phyloP scores from a whole-genome alignment of 2,797 vertebrate species.

The Semotilus atromaculatus region DNA sequence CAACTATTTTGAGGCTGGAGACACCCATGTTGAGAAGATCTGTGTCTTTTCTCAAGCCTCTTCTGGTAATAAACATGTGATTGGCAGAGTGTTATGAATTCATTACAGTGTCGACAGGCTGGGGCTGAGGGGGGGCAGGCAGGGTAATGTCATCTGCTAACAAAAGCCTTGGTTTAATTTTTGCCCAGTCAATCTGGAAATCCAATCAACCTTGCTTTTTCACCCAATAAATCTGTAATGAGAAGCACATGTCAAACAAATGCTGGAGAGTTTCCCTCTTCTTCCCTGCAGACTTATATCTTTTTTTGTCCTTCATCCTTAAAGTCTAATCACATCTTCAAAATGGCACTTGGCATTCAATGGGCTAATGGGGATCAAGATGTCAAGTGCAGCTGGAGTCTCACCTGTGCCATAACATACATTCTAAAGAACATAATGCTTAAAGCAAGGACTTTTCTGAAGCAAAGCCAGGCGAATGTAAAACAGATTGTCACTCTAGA shows the following conservation, averaged over 20 bases:
- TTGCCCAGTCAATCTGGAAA: slow-evolving; percentile 54
- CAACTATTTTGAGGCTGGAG: background rate
- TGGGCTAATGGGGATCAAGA: slow-evolving; percentile 37
- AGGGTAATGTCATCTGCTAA: slow-evolving; percentile 56
- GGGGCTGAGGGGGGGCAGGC: slow-evolving; percentile 46
- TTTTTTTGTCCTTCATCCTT: slow-evolving; percentile 9
- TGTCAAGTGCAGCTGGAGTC: slow-evolving; percentile 16
- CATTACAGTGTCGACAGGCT: slow-evolving; percentile 62
- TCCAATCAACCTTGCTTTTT: slow-evolving; percentile 56
- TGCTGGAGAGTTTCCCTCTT: slow-evolving; percentile 1
- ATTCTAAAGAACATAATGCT: slow-evolving; percentile 22
- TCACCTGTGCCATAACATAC: slow-evolving; percentile 28
- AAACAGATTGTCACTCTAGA: slow-evolving; percentile 19
- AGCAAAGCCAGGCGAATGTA: background rate
- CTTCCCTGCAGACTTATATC: background rate
- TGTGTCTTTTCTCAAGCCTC: background rate
- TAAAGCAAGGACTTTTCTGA: slow-evolving; percentile 22
- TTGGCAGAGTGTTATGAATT: slow-evolving; percentile 64
- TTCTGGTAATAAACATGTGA: slow-evolving; percentile 66
- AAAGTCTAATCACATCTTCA: slow-evolving; percentile 10
- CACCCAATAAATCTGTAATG: slow-evolving; percentile 56
- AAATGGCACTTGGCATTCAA: slow-evolving; percentile 42
- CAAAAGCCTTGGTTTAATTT: slow-evolving; percentile 57
- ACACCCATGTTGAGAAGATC: background rate
- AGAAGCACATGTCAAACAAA: slow-evolving; percentile 40